Conservation (phyloP, 2,797 vertebrate species). For the Erpetoichthys calabaricus region DNA sequence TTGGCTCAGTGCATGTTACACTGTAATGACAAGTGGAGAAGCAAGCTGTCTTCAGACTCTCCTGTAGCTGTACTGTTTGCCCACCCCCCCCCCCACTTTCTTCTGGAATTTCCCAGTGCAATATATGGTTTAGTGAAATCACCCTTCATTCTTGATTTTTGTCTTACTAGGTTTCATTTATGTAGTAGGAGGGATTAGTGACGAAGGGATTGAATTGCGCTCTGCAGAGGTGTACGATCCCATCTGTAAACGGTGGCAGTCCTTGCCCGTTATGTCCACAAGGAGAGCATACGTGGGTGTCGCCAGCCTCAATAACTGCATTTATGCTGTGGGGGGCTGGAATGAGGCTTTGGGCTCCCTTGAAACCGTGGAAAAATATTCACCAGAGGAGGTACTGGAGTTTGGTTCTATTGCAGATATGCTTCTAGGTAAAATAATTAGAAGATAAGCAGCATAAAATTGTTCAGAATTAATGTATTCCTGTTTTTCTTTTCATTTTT, state of each 20-base stretch:
- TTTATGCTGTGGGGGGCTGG: constrained; percentile 89
- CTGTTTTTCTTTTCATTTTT: background rate
- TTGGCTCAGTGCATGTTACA: no score
- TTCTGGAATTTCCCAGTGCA: no score
- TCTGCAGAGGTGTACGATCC: constrained; percentile 85
- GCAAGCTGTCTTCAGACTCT: no score
- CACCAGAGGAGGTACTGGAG: constrained; percentile 72
- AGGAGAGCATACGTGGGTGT: constrained; percentile 81
- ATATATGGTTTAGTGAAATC: background rate
- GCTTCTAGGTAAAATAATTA: no score
- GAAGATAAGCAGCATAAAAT: no score
- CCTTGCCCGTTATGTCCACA: constrained; percentile 78
- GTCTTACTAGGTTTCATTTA: constrained; percentile 72
- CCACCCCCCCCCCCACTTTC: no score
- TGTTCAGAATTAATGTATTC: no score
- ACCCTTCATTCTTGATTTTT: background rate
- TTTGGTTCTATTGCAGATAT: no score
- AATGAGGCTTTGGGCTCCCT: constrained; percentile 82
- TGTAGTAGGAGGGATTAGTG: constrained; percentile 80
- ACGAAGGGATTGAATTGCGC: constrained; percentile 75
- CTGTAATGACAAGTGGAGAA: no score
- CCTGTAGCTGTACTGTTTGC: no score
- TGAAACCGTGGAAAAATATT: constrained; percentile 85
- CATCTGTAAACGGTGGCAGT: constrained; percentile 75
- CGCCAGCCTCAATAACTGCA: constrained; percentile 75